These are phyloP conservation scores for Notodonta dromedarius DNA, from an alignment of 2,888 invertebrate genomes.

Conservation along the genomic window DNA sequence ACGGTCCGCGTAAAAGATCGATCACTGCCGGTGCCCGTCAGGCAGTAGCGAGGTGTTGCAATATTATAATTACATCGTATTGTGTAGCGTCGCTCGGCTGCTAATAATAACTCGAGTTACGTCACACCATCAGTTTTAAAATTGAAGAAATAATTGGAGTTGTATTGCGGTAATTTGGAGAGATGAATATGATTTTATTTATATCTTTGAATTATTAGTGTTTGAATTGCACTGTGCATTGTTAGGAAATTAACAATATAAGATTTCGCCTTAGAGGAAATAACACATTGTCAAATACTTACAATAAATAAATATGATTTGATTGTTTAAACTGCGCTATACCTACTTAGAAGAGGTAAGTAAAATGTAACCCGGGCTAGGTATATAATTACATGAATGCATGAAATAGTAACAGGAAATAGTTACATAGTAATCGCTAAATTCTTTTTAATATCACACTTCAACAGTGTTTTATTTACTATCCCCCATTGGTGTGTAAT, in stretches of 20 bases:
- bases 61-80: conserved; percentile 29
- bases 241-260: background rate
- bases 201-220: background rate
- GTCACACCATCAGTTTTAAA: conserved; percentile 13
- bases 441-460: too few relatives aligned
- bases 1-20: conserved; percentile 10
- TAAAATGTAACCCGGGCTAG: too few relatives aligned
- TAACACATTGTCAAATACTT: background rate
- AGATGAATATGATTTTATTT: conserved; percentile 1
- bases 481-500: too few relatives aligned
- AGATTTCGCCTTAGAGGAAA: background rate
- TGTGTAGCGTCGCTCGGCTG: conserved; percentile 21
- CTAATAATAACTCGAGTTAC: conserved; percentile 32
- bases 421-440: too few relatives aligned
- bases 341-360: too few relatives aligned
- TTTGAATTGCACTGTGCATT: background rate
- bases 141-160: background rate
- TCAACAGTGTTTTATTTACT: too few relatives aligned
- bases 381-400: too few relatives aligned
- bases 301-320: too few relatives aligned
- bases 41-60: conserved; percentile 15
- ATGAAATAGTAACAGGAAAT: too few relatives aligned
- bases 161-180: background rate
- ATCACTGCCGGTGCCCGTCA: conserved; percentile 10
- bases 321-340: too few relatives aligned